Percentiles rank a stretch among this genome's conserved stretches.
These are phyloP conservation scores for Tychaedon coryphoeus DNA, from an alignment of 2,113 vertebrate species.

Conservation along the genomic window DNA sequence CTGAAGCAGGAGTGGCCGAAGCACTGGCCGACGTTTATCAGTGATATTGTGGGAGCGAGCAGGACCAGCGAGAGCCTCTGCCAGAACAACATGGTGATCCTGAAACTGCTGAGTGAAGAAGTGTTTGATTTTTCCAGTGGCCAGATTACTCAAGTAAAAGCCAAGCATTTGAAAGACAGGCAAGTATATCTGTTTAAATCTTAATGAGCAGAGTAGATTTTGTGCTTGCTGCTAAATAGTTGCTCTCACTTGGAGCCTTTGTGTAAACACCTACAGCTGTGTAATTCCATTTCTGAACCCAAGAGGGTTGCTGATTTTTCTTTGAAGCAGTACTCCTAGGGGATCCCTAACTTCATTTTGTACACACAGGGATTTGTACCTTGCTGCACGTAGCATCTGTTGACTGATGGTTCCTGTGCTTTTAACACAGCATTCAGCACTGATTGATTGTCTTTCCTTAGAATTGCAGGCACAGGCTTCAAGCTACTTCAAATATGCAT, in stretches of 20 bases:
- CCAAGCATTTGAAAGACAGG: conserved; percentile 99
- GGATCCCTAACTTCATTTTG: not conserved
- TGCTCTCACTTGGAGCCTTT: not conserved
- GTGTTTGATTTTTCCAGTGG: conserved; percentile 99
- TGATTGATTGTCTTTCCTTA: not conserved
- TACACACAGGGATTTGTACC: not conserved
- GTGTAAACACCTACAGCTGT: not conserved
- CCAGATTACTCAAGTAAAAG: conserved; percentile 98
- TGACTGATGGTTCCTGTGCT: not conserved
- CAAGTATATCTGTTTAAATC: conserved; percentile 56
- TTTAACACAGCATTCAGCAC: not conserved
- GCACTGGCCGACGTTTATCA: conserved; percentile 99
- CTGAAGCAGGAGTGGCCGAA: conserved; percentile 99
- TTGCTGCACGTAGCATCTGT: not conserved
- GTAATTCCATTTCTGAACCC: not conserved
- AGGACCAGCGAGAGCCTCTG: conserved; percentile 97
- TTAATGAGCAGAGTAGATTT: not conserved
- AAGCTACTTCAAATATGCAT: not conserved
- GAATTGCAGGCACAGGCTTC: not conserved
- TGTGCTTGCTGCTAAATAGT: not conserved
- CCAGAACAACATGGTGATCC: conserved; percentile 98
- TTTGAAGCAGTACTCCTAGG: not conserved
- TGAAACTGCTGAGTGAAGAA: conserved; percentile 96
- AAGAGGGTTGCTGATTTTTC: not conserved
- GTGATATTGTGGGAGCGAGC: conserved; percentile 96